These are phyloP conservation scores for Leucania comma DNA, from an alignment of 2,888 invertebrate genomes.

Conservation along the genomic window DNA sequence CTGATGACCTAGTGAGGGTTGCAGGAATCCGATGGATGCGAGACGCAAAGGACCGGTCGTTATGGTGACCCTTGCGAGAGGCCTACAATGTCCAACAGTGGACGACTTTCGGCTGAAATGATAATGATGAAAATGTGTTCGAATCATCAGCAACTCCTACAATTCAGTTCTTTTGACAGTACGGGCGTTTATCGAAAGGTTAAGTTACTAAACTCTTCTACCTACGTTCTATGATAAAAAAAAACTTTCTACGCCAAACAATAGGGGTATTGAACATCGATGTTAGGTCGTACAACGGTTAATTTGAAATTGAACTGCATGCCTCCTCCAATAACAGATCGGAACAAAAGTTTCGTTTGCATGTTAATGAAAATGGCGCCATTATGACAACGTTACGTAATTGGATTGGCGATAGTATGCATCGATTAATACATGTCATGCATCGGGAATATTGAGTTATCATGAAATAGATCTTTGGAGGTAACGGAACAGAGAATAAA, in stretches of 20 bases:
- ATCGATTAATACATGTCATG: neutral
- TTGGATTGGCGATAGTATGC: slow-evolving; percentile 11
- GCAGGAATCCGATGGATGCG: no score
- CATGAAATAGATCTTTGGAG: no score
- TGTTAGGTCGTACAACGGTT: slow-evolving; percentile 26
- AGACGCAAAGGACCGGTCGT: no score
- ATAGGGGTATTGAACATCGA: slow-evolving; percentile 37
- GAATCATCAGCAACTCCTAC: no score
- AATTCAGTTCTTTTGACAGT: no score
- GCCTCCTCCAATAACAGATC: slow-evolving; percentile 11
- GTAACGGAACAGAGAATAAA: no score
- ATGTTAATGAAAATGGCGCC: slow-evolving; percentile 40
- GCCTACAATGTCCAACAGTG: no score
- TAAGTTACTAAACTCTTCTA: neutral
- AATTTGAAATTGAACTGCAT: slow-evolving; percentile 14
- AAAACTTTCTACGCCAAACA: slow-evolving; percentile 17
- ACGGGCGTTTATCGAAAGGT: no score
- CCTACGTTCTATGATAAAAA: neutral
- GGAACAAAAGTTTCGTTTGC: slow-evolving; percentile 33
- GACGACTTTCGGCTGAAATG: no score
- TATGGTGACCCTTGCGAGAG: no score
- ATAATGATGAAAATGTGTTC: no score
- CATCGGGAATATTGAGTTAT: neutral
- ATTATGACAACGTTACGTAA: slow-evolving; percentile 16
- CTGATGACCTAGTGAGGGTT: no score